A percentile compares a stretch with the other conserved stretches of the same genome.
Evolutionary conservation across 2,113 vertebrate species (phyloP).

Genomic region (Laticauda colubrina): DNA sequence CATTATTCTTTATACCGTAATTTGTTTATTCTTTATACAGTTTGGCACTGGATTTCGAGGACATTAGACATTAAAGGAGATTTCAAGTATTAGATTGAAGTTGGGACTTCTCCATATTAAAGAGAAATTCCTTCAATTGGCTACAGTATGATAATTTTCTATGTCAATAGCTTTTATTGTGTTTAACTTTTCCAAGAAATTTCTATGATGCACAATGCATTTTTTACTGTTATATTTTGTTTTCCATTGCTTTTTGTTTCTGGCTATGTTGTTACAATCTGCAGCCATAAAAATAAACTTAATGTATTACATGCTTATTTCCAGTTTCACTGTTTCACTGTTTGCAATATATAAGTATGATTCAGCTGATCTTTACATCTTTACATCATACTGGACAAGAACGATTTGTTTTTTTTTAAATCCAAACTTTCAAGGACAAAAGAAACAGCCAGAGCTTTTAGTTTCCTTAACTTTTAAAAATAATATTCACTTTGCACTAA

Average conservation of each 20-base stretch:
- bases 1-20: background rate
- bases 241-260: background rate
- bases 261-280: background rate
- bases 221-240: background rate
- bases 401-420: background rate
- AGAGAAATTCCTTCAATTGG: background rate
- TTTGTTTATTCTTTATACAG: background rate
- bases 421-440: background rate
- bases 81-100: background rate
- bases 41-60: background rate
- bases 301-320: background rate
- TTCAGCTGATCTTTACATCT: background rate
- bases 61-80: background rate
- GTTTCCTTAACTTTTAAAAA: background rate
- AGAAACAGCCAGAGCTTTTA: background rate
- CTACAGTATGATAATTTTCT: background rate
- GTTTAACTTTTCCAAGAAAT: background rate
- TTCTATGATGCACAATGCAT: background rate
- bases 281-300: background rate
- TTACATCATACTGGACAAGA: background rate
- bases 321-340: background rate
- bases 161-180: background rate
- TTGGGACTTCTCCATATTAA: background rate
- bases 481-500: background rate
- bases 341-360: background rate